These are phyloP conservation scores for Protula sp. DNA, from an alignment of 2,888 invertebrate genomes.

Conservation along the genomic window DNA sequence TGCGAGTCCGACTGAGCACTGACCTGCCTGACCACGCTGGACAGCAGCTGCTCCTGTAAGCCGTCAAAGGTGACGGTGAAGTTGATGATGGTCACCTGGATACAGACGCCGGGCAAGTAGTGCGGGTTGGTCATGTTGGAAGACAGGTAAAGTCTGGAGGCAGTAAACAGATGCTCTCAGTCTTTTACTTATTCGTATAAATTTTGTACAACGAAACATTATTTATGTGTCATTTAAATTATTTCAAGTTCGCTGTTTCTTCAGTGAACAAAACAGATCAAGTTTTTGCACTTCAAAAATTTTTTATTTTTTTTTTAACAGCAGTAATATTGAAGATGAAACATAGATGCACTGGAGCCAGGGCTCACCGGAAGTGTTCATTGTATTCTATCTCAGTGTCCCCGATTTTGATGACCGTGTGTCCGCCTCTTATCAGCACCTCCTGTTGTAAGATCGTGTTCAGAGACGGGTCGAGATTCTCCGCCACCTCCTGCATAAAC, in stretches of 20 bases:
- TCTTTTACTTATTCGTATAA: conserved; percentile 1
- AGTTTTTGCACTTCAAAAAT: too few species aligned
- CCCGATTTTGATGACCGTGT: conserved; percentile 47
- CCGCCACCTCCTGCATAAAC: conserved; percentile 41
- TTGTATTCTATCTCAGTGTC: conserved; percentile 54
- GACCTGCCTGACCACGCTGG: conserved; percentile 51
- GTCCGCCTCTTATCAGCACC: conserved; percentile 43
- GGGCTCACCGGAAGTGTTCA: conserved; percentile 44
- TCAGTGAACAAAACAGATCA: conserved; percentile 1
- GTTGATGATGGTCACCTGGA: conserved; percentile 52
- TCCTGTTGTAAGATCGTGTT: conserved; percentile 48
- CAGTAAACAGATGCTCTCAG: too few species aligned
- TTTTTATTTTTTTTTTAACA: too few species aligned
- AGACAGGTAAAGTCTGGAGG: conserved; percentile 47
- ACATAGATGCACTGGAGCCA: too few species aligned
- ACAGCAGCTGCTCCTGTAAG: conserved; percentile 52
- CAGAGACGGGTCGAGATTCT: conserved; percentile 49
- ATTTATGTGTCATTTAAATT: not conserved
- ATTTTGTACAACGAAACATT: not conserved
- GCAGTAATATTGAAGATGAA: too few species aligned
- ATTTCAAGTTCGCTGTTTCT: not conserved
- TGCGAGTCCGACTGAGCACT: conserved; percentile 1
- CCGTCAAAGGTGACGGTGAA: conserved; percentile 54
- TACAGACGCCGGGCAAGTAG: conserved; percentile 50
- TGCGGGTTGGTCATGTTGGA: conserved; percentile 52